phyloP scores from a whole-genome alignment of 2,888 invertebrate genomes.

The Volucella inanis region DNA sequence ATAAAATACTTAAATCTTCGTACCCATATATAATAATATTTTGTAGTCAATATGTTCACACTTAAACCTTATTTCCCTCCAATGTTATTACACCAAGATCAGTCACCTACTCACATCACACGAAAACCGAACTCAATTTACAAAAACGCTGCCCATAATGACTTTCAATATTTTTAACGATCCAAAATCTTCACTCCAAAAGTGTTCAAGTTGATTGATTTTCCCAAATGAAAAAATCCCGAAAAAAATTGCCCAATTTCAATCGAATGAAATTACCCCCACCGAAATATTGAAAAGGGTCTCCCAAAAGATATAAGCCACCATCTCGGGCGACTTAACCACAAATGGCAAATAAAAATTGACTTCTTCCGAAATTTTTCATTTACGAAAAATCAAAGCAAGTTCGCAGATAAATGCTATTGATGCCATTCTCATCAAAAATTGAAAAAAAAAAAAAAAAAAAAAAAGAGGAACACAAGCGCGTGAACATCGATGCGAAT shows the following conservation, averaged over 20 bases:
- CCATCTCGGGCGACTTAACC: background rate
- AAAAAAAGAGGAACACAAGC: background rate
- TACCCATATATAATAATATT: too few species aligned
- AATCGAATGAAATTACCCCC: conserved; percentile 9
- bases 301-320: background rate
- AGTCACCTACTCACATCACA: background rate
- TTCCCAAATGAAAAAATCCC: background rate
- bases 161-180: conserved; percentile 25
- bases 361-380: background rate
- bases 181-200: background rate
- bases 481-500: conserved; percentile 33
- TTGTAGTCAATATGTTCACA: too few species aligned
- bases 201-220: conserved; percentile 60
- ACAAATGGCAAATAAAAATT: background rate
- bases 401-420: conserved; percentile 29
- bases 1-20: too few species aligned
- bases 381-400: background rate
- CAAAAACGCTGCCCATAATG: conserved; percentile 21
- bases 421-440: conserved; percentile 4
- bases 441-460: background rate
- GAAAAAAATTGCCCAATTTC: conserved; percentile 42
- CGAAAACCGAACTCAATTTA: conserved; percentile 24
- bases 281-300: background rate
- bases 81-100: too few species aligned
- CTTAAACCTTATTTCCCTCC: too few species aligned